These are phyloP conservation scores for Aptenodytes patagonicus DNA, from an alignment of 2,113 vertebrate species.

Conservation along the genomic window DNA sequence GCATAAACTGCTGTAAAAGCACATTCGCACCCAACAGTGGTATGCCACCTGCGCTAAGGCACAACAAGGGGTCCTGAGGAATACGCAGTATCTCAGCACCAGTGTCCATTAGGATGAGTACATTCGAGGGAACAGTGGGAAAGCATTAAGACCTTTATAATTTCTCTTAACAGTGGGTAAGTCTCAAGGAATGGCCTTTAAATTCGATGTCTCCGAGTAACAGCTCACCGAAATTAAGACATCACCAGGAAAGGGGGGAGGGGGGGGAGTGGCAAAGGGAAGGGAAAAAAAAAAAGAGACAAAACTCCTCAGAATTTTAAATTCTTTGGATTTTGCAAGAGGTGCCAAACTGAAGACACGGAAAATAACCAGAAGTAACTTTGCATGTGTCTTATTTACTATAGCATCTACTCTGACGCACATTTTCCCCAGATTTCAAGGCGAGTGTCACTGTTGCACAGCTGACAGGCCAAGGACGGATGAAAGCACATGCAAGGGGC, in stretches of 20 bases:
- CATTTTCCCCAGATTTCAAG: background rate
- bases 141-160: background rate
- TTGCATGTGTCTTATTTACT: background rate
- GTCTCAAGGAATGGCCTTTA: background rate
- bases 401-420: background rate
- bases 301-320: background rate
- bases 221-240: background rate
- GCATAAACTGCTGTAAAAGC: background rate
- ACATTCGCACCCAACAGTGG: no score
- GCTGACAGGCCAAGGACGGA: background rate
- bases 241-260: background rate
- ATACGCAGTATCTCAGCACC: accelerated
- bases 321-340: background rate
- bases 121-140: background rate
- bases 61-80: no score
- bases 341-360: background rate
- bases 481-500: background rate
- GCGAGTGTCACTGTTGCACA: background rate
- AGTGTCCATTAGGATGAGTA: background rate
- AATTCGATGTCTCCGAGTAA: background rate
- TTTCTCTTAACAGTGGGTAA: background rate
- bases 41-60: background rate
- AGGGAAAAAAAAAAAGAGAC: background rate
- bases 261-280: background rate
- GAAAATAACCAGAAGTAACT: background rate